Percentiles rank a stretch among this genome's conserved stretches.
Conservation (phyloP, 2,888 invertebrate genomes). For the Zonitis immaculata region DNA sequence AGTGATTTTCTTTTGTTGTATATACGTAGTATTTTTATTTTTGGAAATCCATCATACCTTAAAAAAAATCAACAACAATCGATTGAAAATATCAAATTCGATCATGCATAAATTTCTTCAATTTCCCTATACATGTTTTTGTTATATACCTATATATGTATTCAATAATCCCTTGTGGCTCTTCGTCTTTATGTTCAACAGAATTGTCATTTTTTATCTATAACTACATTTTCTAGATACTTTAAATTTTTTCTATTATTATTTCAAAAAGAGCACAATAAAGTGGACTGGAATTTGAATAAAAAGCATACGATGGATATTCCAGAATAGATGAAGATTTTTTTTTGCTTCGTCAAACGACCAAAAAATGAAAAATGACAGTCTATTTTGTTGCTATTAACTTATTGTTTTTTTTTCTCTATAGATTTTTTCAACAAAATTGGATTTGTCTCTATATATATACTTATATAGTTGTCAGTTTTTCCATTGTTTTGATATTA, state of each 20-base stretch:
- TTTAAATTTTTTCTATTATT: constrained; percentile 16
- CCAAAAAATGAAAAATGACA: constrained; percentile 10
- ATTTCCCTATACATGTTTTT: constrained; percentile 15
- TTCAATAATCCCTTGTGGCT: constrained; percentile 21
- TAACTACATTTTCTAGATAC: constrained; percentile 16
- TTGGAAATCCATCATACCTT: no score
- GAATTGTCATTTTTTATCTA: constrained; percentile 19
- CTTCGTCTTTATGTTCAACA: constrained; percentile 5
- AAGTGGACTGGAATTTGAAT: neutral
- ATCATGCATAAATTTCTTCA: constrained; percentile 21
- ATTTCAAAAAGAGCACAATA: constrained; percentile 15
- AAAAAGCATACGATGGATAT: no score
- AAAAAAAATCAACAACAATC: no score
- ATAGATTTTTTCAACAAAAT: no score
- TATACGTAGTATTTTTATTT: no score
- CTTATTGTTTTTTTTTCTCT: neutral
- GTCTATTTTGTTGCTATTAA: constrained; percentile 8
- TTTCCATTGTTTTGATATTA: no score
- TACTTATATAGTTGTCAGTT: no score
- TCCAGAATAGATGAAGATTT: neutral
- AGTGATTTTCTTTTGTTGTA: constrained; percentile 16
- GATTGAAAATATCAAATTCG: constrained; percentile 10
- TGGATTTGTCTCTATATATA: no score
- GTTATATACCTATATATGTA: neutral
- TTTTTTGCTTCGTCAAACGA: neutral